phyloP scores from a whole-genome alignment of 2,113 vertebrate species.

The Colinus virginianus region DNA sequence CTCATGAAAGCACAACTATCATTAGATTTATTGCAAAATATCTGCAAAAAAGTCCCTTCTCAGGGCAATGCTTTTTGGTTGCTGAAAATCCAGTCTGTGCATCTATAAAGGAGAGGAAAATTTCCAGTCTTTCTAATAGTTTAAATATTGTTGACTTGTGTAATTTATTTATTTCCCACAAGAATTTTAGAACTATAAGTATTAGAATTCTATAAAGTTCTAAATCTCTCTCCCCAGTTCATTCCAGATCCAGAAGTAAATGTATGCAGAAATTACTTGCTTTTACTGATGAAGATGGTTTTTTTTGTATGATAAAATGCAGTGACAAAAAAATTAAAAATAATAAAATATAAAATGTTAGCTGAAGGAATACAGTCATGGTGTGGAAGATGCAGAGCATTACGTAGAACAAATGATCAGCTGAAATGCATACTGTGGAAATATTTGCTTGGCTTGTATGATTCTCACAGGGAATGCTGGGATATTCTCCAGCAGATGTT shows the following conservation, averaged over 20 bases:
- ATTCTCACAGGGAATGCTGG: neutral
- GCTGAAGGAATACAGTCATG: neutral
- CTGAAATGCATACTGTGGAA: neutral
- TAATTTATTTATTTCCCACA: too few relatives aligned
- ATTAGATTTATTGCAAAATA: neutral
- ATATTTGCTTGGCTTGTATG: neutral
- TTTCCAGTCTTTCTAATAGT: neutral
- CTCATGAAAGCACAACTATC: neutral
- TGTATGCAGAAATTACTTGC: rapidly evolving
- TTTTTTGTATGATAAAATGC: neutral
- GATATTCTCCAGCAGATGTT: conserved; percentile 30
- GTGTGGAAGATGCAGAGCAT: neutral
- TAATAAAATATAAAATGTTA: neutral
- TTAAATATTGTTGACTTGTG: too few relatives aligned
- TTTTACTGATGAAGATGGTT: neutral
- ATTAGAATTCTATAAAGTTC: neutral
- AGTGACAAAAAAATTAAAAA: neutral
- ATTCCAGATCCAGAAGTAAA: neutral
- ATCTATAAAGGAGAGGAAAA: neutral
- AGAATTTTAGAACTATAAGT: neutral
- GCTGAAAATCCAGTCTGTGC: neutral
- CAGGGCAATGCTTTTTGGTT: neutral
- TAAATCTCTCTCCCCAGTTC: rapidly evolving
- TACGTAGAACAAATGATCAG: neutral
- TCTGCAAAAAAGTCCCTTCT: neutral